phyloP scores from a whole-genome alignment of 2,888 invertebrate genomes.

The Lasioglossum leucozonium region DNA sequence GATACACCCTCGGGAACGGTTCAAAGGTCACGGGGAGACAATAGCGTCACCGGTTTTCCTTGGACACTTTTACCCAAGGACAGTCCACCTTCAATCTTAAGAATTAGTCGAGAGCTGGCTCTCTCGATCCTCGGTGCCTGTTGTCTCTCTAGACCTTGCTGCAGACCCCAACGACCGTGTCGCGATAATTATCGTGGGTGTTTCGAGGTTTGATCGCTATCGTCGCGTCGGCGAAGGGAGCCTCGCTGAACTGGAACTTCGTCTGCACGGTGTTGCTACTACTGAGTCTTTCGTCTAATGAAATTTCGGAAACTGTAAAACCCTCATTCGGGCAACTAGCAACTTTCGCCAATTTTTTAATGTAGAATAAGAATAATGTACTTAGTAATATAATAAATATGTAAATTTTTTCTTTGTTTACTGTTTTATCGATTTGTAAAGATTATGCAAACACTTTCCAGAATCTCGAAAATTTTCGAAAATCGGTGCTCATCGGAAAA shows the following conservation, averaged over 20 bases:
- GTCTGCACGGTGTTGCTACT: neutral
- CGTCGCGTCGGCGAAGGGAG: neutral
- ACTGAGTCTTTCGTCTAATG: neutral
- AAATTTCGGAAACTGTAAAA: neutral
- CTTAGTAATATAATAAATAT: too few relatives aligned
- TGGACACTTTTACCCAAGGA: conserved; percentile 50
- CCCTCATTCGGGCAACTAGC: neutral
- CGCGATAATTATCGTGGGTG: conserved; percentile 17
- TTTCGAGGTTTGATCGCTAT: conserved; percentile 9
- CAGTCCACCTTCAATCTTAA: conserved; percentile 22
- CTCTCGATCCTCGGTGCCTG: neutral
- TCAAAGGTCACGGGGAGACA: conserved; percentile 61
- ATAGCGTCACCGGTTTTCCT: conserved; percentile 49
- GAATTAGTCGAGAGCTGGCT: conserved; percentile 6
- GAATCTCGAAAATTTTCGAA: too few relatives aligned
- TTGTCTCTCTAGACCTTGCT: conserved; percentile 8
- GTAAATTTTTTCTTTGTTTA: too few relatives aligned
- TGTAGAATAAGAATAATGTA: too few relatives aligned
- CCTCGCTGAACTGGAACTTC: neutral
- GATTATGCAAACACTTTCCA: too few relatives aligned
- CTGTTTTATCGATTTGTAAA: neutral
- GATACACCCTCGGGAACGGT: conserved; percentile 24
- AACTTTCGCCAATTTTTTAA: too few relatives aligned
- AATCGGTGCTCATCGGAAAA: too few relatives aligned
- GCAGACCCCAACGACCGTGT: neutral